These are phyloP conservation scores for Trichoplax adhaerens DNA, from an alignment of 37 sponge, comb jelly and placozoan species.

Conservation along the genomic window DNA sequence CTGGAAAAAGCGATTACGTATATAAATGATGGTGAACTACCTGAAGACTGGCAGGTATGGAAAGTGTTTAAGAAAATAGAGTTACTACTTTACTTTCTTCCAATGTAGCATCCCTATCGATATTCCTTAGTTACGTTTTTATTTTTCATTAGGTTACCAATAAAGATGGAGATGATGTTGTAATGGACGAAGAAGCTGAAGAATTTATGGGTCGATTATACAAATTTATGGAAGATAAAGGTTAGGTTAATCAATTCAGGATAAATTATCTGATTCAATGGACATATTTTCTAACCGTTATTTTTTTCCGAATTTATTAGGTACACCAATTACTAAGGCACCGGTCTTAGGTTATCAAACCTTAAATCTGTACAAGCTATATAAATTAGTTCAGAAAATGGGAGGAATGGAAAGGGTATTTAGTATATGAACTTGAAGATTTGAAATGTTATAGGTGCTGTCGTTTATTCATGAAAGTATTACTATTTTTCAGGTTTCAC, in stretches of 20 bases:
- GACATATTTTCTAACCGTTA: too few relatives aligned
- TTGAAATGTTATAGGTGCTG: too few relatives aligned
- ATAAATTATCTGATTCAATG: too few relatives aligned
- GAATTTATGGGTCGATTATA: conserved; percentile 26
- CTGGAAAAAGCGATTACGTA: conserved; percentile 57
- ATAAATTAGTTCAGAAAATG: conserved; percentile 40
- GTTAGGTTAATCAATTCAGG: neutral
- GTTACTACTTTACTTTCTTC: neutral
- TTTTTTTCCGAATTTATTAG: conserved; percentile 2
- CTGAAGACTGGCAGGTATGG: conserved; percentile 21
- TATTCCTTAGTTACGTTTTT: conserved; percentile 1
- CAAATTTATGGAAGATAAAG: conserved; percentile 29
- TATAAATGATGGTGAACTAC: conserved; percentile 57
- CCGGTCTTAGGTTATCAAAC: conserved; percentile 44
- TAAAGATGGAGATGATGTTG: conserved; percentile 17
- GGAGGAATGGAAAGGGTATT: conserved; percentile 54
- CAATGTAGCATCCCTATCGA: neutral
- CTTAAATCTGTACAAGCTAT: conserved; percentile 47
- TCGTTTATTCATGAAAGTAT: neutral
- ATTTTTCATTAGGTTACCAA: neutral
- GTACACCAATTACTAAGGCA: conserved; percentile 29
- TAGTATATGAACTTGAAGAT: neutral
- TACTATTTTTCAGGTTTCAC: conserved; percentile 17
- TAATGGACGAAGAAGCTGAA: conserved; percentile 12
- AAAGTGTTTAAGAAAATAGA: too few relatives aligned